Conservation (phyloP, 2,113 vertebrate genomes). For the Lipophrys pholis region DNA sequence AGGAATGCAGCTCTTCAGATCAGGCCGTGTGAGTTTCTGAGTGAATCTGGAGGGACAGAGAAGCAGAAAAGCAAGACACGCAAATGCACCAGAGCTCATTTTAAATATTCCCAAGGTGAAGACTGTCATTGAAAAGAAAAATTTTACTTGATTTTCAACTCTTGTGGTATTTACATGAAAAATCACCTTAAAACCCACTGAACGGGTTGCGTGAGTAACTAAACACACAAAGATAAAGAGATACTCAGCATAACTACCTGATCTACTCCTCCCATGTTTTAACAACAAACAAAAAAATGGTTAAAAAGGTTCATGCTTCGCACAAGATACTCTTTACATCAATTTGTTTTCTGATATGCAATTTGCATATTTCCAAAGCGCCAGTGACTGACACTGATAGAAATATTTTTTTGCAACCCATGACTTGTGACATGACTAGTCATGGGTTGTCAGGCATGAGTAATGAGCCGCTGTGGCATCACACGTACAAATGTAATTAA, state of each 20-base stretch:
- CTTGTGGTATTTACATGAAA: slow-evolving; percentile 5
- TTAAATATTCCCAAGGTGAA: not conserved
- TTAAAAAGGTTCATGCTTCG: not conserved
- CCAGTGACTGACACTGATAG: not conserved
- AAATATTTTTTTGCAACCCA: slow-evolving; percentile 51
- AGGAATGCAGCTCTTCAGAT: slow-evolving; percentile 57
- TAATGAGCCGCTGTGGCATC: slow-evolving; percentile 40
- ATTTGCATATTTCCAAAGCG: not conserved
- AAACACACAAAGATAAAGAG: slow-evolving; percentile 17
- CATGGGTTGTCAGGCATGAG: slow-evolving; percentile 53
- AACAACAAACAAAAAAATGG: not conserved
- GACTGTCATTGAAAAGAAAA: too few species aligned
- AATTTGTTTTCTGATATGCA: not conserved
- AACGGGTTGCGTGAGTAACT: slow-evolving; percentile 33
- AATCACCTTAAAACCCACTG: slow-evolving; percentile 20
- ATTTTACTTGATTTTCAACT: slow-evolving; percentile 14
- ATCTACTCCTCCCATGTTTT: not conserved
- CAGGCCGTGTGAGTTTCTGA: slow-evolving; percentile 36
- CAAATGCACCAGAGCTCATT: not conserved
- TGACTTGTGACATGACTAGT: slow-evolving; percentile 58
- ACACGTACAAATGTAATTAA: slow-evolving; percentile 62
- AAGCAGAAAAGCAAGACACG: slow-evolving; percentile 1
- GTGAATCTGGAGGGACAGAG: slow-evolving; percentile 24
- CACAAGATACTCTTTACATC: not conserved
- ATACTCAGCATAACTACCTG: slow-evolving; percentile 5